Base-by-base conservation (phyloP, 1,140 invertebrate species). In the Theocolax elegans region DNA sequence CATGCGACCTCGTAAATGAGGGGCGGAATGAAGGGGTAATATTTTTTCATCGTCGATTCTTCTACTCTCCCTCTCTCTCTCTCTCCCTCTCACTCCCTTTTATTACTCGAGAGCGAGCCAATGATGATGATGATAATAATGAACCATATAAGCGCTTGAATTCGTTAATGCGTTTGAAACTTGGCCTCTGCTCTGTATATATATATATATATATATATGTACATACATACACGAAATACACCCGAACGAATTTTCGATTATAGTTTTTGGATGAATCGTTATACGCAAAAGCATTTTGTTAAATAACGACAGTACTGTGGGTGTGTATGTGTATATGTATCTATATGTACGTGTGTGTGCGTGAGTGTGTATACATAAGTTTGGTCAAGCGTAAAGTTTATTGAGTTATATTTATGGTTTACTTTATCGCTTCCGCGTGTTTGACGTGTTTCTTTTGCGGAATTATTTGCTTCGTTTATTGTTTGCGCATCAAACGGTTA, bases 1-100 rank as follows among this genome's bases (percentile, higher is more conserved):
- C 67, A 70, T 67, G 72, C 67, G n/a, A n/a, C n/a, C n/a, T 58
- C 67, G 63, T 49, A 54, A 54, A 31, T 31, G 51, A 54, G 23
- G 7, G 9, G 25, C 27, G 13, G 40, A n/a, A 15, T 44, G 13
- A 7, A n/a, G 3, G 62, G 25, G 38, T 31, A 49, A 66, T 66
- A 54, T 54, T 66, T 54, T 66, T 66, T 54, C 63, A 44, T 42
- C 44, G 29, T 15, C 19, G 49, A 54, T 44, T 53, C 63, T 66
- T 49, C 53, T n/a, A 17, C n/a, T 29, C 49, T 53, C 49, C n/a
- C 23, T 2, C n/a, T 7, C 9, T 3, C 48, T 4, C 48, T 3
- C 42, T 10, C 42, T 19, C 59, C 17, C 27, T 2, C 27, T 19
- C 56, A n/a, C 40, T 23, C n/a, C 17, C 35, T 63, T 63, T 49